phyloP scores from a whole-genome alignment of 2,797 vertebrate species.

The Xerus rutilus region DNA sequence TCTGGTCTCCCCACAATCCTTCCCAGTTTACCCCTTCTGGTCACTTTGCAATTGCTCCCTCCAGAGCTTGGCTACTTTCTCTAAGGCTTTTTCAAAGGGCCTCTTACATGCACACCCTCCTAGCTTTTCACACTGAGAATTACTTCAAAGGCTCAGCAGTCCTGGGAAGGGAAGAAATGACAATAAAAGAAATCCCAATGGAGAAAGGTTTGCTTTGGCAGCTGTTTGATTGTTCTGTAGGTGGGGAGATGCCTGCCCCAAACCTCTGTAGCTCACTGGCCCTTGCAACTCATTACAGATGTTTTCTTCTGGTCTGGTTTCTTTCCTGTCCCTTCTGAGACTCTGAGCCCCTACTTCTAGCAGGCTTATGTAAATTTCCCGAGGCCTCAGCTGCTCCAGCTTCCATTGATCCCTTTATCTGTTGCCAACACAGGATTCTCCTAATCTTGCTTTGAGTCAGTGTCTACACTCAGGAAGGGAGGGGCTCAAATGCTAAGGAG shows the following conservation, averaged over 20 bases:
- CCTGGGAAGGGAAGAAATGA: neutral
- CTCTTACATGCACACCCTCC: constrained; percentile 39
- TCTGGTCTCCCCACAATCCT: neutral
- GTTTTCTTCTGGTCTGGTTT: constrained; percentile 53
- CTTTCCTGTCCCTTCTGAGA: neutral
- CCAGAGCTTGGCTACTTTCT: neutral
- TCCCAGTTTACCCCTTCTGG: neutral
- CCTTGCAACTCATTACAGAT: constrained; percentile 42
- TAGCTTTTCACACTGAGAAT: constrained; percentile 65
- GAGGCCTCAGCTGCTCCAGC: constrained; percentile 14
- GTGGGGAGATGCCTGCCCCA: neutral
- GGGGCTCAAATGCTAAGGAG: neutral
- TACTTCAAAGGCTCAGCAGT: constrained; percentile 76
- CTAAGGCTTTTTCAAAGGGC: constrained; percentile 54
- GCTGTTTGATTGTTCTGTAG: neutral
- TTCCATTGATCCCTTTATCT: constrained; percentile 66
- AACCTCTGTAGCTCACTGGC: neutral
- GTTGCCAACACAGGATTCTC: constrained; percentile 63
- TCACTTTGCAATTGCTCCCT: neutral
- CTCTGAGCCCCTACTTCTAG: neutral
- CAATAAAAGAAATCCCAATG: constrained; percentile 41
- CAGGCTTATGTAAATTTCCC: constrained; percentile 72
- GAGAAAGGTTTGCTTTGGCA: constrained; percentile 66
- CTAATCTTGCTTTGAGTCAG: constrained; percentile 58
- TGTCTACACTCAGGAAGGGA: neutral